phyloP scores from a whole-genome alignment of 2,113 vertebrate species.

The Ciconia maguari region DNA sequence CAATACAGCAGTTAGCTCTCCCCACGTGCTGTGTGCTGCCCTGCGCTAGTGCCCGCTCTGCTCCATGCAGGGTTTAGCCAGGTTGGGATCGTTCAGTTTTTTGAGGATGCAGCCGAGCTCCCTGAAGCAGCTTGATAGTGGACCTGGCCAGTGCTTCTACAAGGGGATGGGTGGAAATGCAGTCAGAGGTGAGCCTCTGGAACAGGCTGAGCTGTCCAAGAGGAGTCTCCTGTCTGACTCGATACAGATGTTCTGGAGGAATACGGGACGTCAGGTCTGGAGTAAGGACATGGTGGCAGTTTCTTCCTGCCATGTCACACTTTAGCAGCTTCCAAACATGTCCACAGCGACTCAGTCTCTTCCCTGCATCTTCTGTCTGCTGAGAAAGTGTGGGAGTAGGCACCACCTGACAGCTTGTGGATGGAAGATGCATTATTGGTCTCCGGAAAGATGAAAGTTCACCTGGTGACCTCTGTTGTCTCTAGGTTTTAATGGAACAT shows the following conservation, averaged over 20 bases:
- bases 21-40: neutral
- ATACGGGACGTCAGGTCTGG: neutral
- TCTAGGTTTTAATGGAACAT: neutral
- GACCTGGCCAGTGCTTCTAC: neutral
- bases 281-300: neutral
- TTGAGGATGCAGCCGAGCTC: neutral
- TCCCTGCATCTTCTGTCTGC: neutral
- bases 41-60: rapidly evolving
- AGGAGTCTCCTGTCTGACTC: neutral
- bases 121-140: neutral
- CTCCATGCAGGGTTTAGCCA: neutral
- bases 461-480: neutral
- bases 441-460: neutral
- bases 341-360: neutral
- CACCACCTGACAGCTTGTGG: neutral
- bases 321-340: neutral
- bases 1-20: neutral
- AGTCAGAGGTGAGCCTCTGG: neutral
- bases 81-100: neutral
- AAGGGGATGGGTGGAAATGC: neutral
- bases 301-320: neutral
- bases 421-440: rapidly evolving
- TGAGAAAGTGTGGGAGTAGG: neutral
- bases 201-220: neutral
- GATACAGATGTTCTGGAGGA: neutral